A percentile compares a stretch with the other conserved stretches of the same genome.
Conservation (phyloP, 2,797 vertebrate genomes). For the Mormyrops attenuatus region DNA sequence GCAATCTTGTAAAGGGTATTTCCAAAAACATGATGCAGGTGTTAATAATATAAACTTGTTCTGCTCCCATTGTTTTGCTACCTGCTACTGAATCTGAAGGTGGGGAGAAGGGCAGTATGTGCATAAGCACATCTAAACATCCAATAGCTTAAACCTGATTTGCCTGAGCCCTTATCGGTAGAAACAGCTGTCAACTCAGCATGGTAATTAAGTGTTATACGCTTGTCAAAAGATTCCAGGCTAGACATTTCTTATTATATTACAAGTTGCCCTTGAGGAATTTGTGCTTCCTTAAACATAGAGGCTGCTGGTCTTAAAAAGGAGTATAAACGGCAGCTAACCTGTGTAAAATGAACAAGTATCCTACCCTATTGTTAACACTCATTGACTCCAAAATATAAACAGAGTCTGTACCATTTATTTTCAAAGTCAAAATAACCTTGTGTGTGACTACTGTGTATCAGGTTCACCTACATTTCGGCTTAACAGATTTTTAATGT, state of each 20-base stretch:
- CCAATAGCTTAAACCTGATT: slow-evolving; percentile 36
- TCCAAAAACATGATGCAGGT: slow-evolving; percentile 48
- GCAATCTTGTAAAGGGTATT: slow-evolving; percentile 35
- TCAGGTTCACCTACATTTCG: slow-evolving; percentile 34
- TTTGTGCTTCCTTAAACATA: slow-evolving; percentile 36
- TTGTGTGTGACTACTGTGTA: slow-evolving; percentile 29
- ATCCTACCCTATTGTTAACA: slow-evolving; percentile 55
- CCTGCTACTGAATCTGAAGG: slow-evolving; percentile 25
- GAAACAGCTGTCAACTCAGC: slow-evolving; percentile 50
- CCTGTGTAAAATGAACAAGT: slow-evolving; percentile 47
- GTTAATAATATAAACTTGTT: slow-evolving; percentile 39
- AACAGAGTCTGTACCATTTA: slow-evolving; percentile 62
- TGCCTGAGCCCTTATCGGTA: slow-evolving; percentile 45
- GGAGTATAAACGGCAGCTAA: slow-evolving; percentile 34
- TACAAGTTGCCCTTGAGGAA: slow-evolving; percentile 61
- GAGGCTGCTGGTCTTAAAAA: slow-evolving; percentile 30
- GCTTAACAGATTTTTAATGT: slow-evolving; percentile 58
- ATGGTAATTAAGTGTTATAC: slow-evolving; percentile 66
- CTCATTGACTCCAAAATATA: slow-evolving; percentile 51
- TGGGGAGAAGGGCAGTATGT: slow-evolving; percentile 32
- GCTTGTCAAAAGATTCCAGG: slow-evolving; percentile 55
- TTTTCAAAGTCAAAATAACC: slow-evolving; percentile 62
- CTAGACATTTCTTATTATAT: slow-evolving; percentile 74
- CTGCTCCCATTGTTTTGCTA: slow-evolving; percentile 40
- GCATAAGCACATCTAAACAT: slow-evolving; percentile 26